Evolutionary conservation across 2,888 invertebrate genomes (phyloP).

Genomic region (Acleris literana): DNA sequence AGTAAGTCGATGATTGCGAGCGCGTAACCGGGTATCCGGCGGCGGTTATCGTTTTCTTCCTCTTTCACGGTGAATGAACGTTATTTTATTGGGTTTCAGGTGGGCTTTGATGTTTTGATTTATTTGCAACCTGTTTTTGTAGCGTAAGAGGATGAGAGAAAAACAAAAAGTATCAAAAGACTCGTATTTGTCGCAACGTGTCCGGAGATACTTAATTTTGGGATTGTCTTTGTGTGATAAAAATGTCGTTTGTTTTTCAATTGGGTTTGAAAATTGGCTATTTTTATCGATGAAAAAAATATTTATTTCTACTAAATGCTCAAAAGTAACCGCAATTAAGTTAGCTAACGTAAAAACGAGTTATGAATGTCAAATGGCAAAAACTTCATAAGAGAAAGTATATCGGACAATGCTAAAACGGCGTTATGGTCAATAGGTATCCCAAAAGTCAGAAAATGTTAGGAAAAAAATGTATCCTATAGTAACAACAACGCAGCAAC

Average conservation of each 20-base stretch:
- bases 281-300: no score
- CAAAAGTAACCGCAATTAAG: no score
- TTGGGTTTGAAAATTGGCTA: no score
- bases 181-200: conserved; percentile 19
- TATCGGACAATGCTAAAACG: no score
- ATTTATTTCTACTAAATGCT: no score
- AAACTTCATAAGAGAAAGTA: no score
- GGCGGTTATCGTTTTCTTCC: conserved; percentile 62
- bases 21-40: conserved; percentile 71
- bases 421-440: no score
- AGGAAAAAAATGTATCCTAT: no score
- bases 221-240: background rate
- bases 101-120: conserved; percentile 58
- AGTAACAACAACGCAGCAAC: no score
- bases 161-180: conserved; percentile 24
- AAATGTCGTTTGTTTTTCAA: background rate
- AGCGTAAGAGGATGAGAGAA: conserved; percentile 25
- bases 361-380: no score
- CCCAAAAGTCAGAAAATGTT: no score
- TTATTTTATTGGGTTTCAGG: conserved; percentile 61
- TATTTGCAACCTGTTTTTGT: conserved; percentile 44
- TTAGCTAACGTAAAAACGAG: no score
- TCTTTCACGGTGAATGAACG: conserved; percentile 61
- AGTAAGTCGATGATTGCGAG: conserved; percentile 38
- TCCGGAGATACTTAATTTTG: conserved; percentile 22